A percentile compares a stretch with the other conserved stretches of the same genome.
Conservation (phyloP, 2,797 vertebrate species). For the Petrocephalus schoutedeni region DNA sequence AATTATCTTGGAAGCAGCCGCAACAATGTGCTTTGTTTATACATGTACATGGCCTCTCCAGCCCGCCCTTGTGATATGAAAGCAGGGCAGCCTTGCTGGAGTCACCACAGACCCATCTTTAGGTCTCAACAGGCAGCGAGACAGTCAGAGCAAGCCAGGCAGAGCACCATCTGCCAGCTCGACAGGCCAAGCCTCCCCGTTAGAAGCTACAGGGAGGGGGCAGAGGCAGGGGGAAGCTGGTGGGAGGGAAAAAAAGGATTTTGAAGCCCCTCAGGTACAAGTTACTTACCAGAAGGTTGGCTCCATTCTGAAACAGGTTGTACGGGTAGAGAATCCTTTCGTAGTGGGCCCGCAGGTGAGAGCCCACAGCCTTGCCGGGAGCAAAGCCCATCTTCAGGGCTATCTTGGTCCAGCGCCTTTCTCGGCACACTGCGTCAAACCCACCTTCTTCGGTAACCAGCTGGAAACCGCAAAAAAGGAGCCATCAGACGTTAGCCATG, state of each 20-base stretch:
- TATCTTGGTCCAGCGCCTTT: slow-evolving; percentile 94
- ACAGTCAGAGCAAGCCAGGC: neutral
- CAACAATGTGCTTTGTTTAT: neutral
- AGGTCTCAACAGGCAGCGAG: slow-evolving; percentile 10
- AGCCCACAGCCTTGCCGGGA: slow-evolving; percentile 91
- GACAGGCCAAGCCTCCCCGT: neutral
- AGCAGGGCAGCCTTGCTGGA: neutral
- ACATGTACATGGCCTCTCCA: neutral
- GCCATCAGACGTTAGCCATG: neutral
- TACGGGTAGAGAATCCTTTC: slow-evolving; percentile 93
- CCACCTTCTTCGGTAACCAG: slow-evolving; percentile 92
- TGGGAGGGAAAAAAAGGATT: neutral
- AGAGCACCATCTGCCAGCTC: slow-evolving; percentile 19
- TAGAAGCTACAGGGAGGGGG: neutral
- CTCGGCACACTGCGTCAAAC: slow-evolving; percentile 88
- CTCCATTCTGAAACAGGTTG: slow-evolving; percentile 86
- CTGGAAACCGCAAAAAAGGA: slow-evolving; percentile 50
- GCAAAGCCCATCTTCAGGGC: slow-evolving; percentile 93
- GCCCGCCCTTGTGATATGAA: neutral
- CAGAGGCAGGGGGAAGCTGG: neutral
- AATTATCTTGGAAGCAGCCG: neutral
- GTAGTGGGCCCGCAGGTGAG: slow-evolving; percentile 87
- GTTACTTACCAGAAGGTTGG: slow-evolving; percentile 76
- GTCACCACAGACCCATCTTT: neutral
- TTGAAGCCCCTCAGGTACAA: neutral